phyloP scores from a whole-genome alignment of 1,140 invertebrate species.

The Pseudomyrmex dendroicus region DNA sequence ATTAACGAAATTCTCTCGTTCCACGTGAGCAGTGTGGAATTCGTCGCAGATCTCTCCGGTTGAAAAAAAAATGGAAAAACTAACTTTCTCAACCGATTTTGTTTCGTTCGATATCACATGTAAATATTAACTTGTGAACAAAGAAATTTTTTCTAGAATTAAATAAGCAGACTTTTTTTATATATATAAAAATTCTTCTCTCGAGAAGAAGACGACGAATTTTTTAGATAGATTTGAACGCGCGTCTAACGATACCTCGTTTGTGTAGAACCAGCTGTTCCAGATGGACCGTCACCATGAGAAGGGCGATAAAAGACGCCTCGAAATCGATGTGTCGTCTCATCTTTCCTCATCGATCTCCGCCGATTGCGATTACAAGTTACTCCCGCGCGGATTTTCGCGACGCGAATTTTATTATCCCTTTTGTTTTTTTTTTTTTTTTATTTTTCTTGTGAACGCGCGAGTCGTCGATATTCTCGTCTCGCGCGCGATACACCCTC shows the following conservation, averaged over 20 bases:
- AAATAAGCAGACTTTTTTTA: no score
- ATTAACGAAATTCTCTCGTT: background rate
- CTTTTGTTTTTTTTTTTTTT: no score
- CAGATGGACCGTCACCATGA: slow-evolving; percentile 51
- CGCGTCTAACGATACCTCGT: slow-evolving; percentile 51
- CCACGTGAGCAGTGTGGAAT: no score
- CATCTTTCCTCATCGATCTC: slow-evolving; percentile 54
- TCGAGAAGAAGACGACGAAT: background rate
- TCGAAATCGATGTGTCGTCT: slow-evolving; percentile 34
- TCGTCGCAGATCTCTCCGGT: background rate
- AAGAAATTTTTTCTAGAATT: no score
- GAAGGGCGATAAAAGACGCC: slow-evolving; percentile 40
- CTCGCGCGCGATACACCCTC: background rate
- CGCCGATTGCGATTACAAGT: background rate
- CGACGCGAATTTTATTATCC: background rate
- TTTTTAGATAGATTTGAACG: background rate
- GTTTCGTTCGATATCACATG: no score
- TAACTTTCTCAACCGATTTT: no score
- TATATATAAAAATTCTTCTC: no score
- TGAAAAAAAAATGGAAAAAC: background rate
- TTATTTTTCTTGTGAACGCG: no score
- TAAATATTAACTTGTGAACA: no score
- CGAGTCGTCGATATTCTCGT: no score
- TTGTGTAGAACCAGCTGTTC: slow-evolving; percentile 43
- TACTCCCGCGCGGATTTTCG: background rate